Percentiles rank a stretch among this genome's conserved stretches.
Conservation (phyloP, 2,113 vertebrate species). For the Cebus imitator region DNA sequence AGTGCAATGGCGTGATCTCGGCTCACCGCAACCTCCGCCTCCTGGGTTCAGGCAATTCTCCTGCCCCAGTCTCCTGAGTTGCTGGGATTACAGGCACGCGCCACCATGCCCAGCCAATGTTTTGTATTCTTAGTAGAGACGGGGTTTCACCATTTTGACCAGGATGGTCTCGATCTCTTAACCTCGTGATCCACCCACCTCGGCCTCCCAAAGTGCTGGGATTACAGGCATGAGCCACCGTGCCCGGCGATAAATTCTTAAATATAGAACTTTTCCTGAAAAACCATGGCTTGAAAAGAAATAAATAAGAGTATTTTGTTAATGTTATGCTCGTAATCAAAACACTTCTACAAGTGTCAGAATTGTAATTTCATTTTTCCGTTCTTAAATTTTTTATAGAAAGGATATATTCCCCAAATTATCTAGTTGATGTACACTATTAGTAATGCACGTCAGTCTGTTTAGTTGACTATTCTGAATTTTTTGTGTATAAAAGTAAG, state of each 20-base stretch:
- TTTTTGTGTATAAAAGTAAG: constrained; percentile 36
- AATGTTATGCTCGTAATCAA: neutral
- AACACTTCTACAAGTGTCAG: neutral
- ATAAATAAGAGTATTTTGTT: neutral
- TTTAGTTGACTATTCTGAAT: constrained; percentile 4
- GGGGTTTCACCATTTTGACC: too few relatives aligned
- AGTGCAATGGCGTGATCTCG: too few relatives aligned
- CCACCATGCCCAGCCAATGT: too few relatives aligned
- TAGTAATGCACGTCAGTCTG: neutral
- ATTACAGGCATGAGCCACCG: too few relatives aligned
- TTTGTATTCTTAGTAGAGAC: too few relatives aligned
- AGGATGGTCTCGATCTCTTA: too few relatives aligned
- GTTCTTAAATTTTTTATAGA: neutral
- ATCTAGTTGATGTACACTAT: neutral
- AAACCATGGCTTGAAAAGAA: neutral
- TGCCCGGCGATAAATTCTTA: neutral
- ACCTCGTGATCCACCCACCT: too few relatives aligned
- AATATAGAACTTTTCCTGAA: constrained; percentile 11
- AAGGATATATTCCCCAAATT: neutral
- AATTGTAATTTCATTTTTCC: neutral
- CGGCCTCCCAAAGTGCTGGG: too few relatives aligned
- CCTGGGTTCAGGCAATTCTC: too few relatives aligned
- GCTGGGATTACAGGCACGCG: too few relatives aligned
- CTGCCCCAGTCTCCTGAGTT: too few relatives aligned
- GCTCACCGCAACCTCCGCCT: too few relatives aligned